Percentiles rank a stretch among this genome's conserved stretches.
Conservation (phyloP, 2,113 vertebrate genomes). For the Carlito syrichta region DNA sequence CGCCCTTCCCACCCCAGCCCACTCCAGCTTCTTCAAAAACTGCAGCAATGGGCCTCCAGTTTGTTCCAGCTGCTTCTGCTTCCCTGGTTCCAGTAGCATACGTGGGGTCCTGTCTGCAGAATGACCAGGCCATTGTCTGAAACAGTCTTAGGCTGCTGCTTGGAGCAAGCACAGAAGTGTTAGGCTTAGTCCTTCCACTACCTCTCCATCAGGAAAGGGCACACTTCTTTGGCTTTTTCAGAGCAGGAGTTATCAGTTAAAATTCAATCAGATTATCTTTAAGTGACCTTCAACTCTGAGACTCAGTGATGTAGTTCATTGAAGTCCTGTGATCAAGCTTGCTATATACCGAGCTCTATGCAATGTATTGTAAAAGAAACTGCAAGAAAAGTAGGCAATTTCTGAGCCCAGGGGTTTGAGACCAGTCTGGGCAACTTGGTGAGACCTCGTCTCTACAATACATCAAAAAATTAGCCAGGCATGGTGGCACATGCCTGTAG, state of each 20-base stretch:
- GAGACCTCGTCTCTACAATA: no score
- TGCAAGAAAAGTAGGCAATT: neutral
- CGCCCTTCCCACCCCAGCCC: slow-evolving; percentile 41
- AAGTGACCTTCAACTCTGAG: neutral
- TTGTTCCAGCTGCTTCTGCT: neutral
- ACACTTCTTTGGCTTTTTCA: neutral
- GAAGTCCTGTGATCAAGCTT: neutral
- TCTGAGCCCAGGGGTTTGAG: no score
- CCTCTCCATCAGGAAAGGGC: neutral
- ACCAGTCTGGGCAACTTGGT: no score
- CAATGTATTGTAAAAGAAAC: neutral
- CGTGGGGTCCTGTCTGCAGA: neutral
- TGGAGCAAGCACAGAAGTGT: neutral
- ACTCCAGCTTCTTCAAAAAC: slow-evolving; percentile 23
- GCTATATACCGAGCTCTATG: neutral
- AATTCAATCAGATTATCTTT: neutral
- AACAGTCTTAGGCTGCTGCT: neutral
- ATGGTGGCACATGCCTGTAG: no score
- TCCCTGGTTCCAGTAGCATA: neutral
- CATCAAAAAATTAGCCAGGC: no score
- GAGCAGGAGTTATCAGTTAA: neutral
- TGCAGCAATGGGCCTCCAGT: neutral
- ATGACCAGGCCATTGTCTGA: neutral
- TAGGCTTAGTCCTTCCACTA: neutral
- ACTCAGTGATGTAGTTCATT: neutral